Base-by-base conservation (phyloP, 2,797 vertebrate genomes). In the Phoebastria nigripes region DNA sequence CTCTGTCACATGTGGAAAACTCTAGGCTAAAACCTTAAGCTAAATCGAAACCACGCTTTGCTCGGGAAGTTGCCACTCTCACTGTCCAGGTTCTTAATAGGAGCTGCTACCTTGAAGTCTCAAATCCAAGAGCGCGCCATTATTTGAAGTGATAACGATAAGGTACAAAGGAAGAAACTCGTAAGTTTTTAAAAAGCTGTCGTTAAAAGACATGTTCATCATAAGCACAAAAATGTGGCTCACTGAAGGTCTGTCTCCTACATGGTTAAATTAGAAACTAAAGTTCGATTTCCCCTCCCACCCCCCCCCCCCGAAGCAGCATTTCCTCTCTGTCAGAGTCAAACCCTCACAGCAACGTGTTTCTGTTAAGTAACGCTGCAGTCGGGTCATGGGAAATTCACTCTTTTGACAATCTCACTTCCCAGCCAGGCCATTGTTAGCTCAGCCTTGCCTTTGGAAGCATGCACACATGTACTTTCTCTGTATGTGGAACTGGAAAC, bases 311-410 rank as follows among this genome's bases (percentile, higher is more conserved):
- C 92, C 96, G 94, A 97, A 97, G 96, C 91, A 90, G 96, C 66
- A 95, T 96, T 98, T 98, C 98, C 98, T 98, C 82, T 97, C 97
- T 97, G 97, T 96, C 94, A 52, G 94, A 97, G 97, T 91, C 96
- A 84, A 87, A 92, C 90, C 96, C 89, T 95, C 81, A 16, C 93
- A 96, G 96, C 78, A 96, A 58, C 13, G 24, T 54, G 81, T 76
- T 93, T 94, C 95, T 96, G 95, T 92, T 87, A 59, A 96, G 93
- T 73, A 97, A 97, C 97, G 35, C 97, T 84, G 90, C 86, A 77
- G 84, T 74, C 91, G 72, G 96, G 97, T 98, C 98, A 97, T 98
- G 98, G 98, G 98, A 98, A 98, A 97, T 96, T 87, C 96, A 26
- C 94, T 81, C 95, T 82, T 63, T 20, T 65, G 91, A 93, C 92